phyloP scores from a whole-genome alignment of 2,113 vertebrate genomes.

The Calidris pugnax region DNA sequence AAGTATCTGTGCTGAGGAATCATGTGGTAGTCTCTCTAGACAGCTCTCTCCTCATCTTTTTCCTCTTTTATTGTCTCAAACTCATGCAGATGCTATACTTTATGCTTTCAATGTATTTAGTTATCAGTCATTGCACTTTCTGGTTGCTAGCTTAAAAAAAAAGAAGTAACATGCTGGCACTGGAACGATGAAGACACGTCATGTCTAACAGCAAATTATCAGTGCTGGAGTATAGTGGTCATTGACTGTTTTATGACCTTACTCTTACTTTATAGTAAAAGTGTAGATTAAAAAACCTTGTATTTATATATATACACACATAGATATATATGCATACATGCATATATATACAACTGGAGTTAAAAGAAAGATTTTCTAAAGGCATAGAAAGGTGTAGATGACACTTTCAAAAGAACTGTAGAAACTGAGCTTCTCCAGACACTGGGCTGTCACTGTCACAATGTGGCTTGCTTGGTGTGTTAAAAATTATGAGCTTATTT shows the following conservation, averaged over 20 bases:
- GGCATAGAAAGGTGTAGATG: not conserved
- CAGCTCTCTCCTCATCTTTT: not conserved
- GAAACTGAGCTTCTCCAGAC: not conserved
- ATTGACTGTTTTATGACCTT: not conserved
- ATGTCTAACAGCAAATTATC: not conserved
- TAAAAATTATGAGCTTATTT: not conserved
- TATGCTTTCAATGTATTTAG: not conserved
- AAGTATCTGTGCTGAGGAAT: not conserved
- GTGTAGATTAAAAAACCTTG: not conserved
- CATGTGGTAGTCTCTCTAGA: not conserved
- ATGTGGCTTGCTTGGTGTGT: not conserved
- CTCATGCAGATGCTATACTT: not conserved
- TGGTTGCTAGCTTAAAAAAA: not conserved
- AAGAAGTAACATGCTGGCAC: not conserved
- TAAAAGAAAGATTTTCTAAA: not conserved
- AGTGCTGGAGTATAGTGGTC: not conserved
- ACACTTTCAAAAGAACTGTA: not conserved
- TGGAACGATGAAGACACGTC: not conserved
- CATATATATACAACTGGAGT: not conserved
- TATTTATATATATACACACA: not conserved
- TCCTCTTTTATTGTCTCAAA: not conserved
- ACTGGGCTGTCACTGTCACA: not conserved
- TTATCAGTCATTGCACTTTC: not conserved
- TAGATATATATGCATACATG: not conserved
- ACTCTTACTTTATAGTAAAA: not conserved